Conservation (phyloP, 2,113 vertebrate species). For the Phylloscopus trochilus region DNA sequence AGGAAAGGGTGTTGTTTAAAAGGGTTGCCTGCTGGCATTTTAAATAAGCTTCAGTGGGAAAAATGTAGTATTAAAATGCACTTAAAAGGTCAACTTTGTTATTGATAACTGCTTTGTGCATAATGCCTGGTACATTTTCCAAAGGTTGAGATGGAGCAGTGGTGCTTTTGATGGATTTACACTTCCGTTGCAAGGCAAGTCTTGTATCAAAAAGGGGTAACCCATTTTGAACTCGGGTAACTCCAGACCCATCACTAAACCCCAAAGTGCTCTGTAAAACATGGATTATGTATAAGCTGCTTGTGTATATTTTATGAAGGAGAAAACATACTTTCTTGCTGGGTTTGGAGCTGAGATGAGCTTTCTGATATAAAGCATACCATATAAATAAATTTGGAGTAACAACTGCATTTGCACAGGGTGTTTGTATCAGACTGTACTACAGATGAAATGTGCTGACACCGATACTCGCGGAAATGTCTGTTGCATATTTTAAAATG, state of each 20-base stretch:
- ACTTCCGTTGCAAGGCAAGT: neutral
- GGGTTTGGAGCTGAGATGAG: neutral
- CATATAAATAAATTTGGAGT: neutral
- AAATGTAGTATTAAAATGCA: neutral
- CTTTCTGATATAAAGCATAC: neutral
- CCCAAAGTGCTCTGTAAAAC: neutral
- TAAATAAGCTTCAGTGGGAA: neutral
- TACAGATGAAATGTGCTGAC: neutral
- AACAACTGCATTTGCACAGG: neutral
- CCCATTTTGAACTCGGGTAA: neutral
- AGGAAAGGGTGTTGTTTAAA: neutral
- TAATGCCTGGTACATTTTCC: fast-evolving
- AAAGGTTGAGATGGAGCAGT: neutral
- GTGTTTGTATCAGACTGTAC: neutral
- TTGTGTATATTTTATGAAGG: neutral
- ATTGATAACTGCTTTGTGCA: neutral
- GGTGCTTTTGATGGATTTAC: neutral
- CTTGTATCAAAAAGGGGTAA: neutral
- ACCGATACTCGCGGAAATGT: neutral
- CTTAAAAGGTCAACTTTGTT: neutral
- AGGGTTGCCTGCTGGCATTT: neutral
- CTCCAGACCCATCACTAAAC: neutral
- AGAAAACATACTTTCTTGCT: neutral
- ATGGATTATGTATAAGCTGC: neutral
- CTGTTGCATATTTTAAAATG: conserved; percentile 8